Evolutionary conservation across 2,797 vertebrate species (phyloP).

Genomic region (Platalea minor): DNA sequence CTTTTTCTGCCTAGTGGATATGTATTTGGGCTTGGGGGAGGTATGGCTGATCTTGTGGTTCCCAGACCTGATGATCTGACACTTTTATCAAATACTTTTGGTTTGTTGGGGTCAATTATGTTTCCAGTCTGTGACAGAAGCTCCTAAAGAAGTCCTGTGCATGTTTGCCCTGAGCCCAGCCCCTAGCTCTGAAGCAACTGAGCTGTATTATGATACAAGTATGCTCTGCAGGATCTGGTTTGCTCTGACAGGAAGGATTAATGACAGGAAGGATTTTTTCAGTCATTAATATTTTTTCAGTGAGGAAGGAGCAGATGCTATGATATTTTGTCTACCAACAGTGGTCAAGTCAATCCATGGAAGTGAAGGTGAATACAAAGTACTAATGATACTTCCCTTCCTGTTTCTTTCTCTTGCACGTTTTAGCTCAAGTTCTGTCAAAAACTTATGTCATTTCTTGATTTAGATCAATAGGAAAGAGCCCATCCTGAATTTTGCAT

Average conservation of each 20-base stretch:
- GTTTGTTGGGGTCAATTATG: background rate
- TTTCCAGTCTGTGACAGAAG: background rate
- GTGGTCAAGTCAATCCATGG: background rate
- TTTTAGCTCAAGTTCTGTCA: background rate
- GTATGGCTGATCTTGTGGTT: background rate
- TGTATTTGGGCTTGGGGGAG: background rate
- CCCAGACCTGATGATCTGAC: background rate
- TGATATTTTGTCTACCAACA: background rate
- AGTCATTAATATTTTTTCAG: background rate
- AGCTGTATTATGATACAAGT: background rate
- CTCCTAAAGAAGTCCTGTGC: background rate
- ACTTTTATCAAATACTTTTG: background rate
- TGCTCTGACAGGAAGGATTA: background rate
- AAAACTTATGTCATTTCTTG: background rate
- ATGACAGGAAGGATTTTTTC: background rate
- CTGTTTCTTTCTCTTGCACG: background rate
- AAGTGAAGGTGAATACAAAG: background rate
- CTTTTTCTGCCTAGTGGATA: background rate
- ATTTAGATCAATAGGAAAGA: background rate
- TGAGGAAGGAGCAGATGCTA: background rate
- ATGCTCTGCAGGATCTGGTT: background rate
- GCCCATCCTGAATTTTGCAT: background rate
- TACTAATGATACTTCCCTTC: background rate
- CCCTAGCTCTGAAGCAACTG: background rate
- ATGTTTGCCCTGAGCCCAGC: background rate